A percentile compares a stretch with the other conserved stretches of the same genome.
phyloP scores from a whole-genome alignment of 2,797 vertebrate genomes.

The Onychomys torridus region DNA sequence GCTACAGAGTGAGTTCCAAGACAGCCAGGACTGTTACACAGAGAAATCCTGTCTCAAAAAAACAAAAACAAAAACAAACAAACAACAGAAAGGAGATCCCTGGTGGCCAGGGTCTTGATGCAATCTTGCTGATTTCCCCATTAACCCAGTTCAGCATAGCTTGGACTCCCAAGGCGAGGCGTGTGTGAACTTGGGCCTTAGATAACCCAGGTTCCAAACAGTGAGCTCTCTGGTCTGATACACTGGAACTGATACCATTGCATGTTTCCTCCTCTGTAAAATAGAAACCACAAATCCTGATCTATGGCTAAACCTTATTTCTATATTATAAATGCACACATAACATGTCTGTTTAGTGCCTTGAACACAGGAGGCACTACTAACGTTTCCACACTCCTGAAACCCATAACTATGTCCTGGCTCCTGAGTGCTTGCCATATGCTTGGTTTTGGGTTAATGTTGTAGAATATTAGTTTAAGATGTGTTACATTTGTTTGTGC shows the following conservation, averaged over 20 bases:
- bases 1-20: not conserved
- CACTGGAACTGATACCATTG: not conserved
- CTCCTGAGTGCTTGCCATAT: not conserved
- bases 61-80: no score
- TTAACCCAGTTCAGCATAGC: not conserved
- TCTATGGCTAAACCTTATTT: not conserved
- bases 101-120: not conserved
- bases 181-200: not conserved
- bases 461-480: not conserved
- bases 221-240: not conserved
- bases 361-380: not conserved
- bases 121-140: not conserved
- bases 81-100: not conserved
- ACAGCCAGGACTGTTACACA: not conserved
- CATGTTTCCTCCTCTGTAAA: conserved; percentile 25
- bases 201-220: not conserved
- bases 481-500: not conserved
- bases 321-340: conserved; percentile 37
- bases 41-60: no score
- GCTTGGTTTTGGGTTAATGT: not conserved
- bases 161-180: not conserved
- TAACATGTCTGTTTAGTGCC: not conserved
- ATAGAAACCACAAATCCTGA: not conserved
- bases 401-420: not conserved
- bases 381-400: not conserved